A percentile compares a stretch with the other conserved stretches of the same genome.
Conservation (phyloP, 1,140 invertebrate genomes). For the Rhizoglyphus robini region DNA sequence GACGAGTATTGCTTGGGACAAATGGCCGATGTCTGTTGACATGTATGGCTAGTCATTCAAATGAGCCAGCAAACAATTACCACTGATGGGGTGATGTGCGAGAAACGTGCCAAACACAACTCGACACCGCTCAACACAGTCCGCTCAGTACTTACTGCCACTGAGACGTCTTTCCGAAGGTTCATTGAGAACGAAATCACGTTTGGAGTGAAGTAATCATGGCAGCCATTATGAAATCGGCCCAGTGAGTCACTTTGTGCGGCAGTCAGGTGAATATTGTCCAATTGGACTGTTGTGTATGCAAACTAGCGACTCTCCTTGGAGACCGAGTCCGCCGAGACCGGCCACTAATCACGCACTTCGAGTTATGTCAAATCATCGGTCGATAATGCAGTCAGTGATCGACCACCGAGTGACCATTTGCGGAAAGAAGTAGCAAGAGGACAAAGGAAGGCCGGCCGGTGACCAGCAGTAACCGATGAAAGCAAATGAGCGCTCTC, state of each 20-base stretch:
- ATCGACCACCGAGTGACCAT: slow-evolving; percentile 3
- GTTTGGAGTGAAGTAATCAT: slow-evolving; percentile 7
- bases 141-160: not conserved
- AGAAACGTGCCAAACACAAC: not conserved
- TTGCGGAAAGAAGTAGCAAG: not conserved
- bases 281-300: not conserved
- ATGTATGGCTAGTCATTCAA: too few relatives aligned
- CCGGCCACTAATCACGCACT: slow-evolving; percentile 9
- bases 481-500: not conserved
- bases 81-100: slow-evolving; percentile 6
- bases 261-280: not conserved
- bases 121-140: too few relatives aligned
- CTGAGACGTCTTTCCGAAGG: not conserved
- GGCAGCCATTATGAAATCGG: not conserved
- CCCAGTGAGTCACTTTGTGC: too few relatives aligned
- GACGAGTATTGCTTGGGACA: too few relatives aligned
- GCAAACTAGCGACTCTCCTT: not conserved
- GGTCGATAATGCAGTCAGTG: not conserved
- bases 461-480: not conserved
- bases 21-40: too few relatives aligned
- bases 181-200: slow-evolving; percentile 13
- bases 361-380: not conserved
- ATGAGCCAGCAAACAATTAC: slow-evolving; percentile 13
- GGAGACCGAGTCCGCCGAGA: not conserved
- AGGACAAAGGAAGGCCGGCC: not conserved